These are phyloP conservation scores for Proteles cristata DNA, from an alignment of 2,113 vertebrate genomes.

Conservation along the genomic window DNA sequence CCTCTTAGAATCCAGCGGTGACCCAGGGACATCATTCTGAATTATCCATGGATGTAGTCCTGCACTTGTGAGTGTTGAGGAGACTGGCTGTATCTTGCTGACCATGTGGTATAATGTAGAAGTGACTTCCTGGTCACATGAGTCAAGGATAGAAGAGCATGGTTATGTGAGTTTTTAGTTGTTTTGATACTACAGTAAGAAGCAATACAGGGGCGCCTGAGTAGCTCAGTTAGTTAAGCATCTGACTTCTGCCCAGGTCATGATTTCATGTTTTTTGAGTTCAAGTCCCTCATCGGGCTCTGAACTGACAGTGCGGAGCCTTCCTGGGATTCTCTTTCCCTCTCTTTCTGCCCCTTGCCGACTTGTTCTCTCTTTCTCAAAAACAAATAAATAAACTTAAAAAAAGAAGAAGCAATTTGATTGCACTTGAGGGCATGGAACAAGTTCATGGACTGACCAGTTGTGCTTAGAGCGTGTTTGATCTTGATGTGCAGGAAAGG, in stretches of 20 bases:
- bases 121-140: not conserved
- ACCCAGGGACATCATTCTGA: not conserved
- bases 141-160: not conserved
- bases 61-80: not conserved
- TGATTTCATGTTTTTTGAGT: too few relatives aligned
- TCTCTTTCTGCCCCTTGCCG: too few relatives aligned
- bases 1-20: not conserved
- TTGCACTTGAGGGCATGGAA: not conserved
- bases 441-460: not conserved
- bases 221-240: too few relatives aligned
- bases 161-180: not conserved
- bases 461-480: not conserved
- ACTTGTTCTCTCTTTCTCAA: too few relatives aligned
- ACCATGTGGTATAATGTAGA: not conserved
- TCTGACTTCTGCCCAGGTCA: too few relatives aligned
- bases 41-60: rapidly evolving
- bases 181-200: not conserved
- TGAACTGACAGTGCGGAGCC: too few relatives aligned
- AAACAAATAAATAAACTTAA: too few relatives aligned
- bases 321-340: too few relatives aligned
- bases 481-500: not conserved
- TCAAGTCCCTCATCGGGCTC: too few relatives aligned
- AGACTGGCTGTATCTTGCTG: not conserved
- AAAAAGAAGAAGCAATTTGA: not conserved
- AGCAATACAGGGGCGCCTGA: not conserved